A percentile compares a stretch with the other conserved stretches of the same genome.
Conservation (phyloP, 2,888 invertebrate genomes). For the Tiphia femorata region DNA sequence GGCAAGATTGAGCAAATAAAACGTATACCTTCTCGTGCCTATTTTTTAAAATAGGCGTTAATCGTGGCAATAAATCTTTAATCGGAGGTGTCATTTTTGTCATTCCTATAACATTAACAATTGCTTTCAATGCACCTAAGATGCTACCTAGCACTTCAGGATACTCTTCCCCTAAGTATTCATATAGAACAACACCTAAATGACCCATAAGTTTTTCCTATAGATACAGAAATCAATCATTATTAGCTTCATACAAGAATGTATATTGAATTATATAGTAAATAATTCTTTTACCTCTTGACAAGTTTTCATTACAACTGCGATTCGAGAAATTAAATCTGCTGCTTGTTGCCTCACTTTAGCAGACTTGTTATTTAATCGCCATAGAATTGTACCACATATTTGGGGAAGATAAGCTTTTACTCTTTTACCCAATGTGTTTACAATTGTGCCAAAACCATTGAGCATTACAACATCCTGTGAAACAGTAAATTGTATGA, state of each 20-base stretch:
- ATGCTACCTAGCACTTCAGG: conserved; percentile 99
- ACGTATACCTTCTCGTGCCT: conserved; percentile 76
- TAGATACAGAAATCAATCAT: conserved; percentile 33
- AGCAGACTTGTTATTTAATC: conserved; percentile 99
- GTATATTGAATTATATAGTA: conserved; percentile 2
- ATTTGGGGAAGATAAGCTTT: conserved; percentile 99
- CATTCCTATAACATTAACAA: conserved; percentile 99
- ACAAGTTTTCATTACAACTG: conserved; percentile 99
- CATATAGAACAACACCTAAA: conserved; percentile 98
- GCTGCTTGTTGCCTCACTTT: conserved; percentile 99
- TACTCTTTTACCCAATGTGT: conserved; percentile 95
- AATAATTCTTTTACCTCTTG: conserved; percentile 79
- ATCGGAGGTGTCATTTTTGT: conserved; percentile 99
- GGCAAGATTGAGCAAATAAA: not conserved
- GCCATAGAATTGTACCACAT: conserved; percentile 99
- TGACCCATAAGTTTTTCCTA: conserved; percentile 99
- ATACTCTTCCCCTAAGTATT: conserved; percentile 99
- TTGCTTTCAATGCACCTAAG: conserved; percentile 97
- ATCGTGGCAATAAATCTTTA: conserved; percentile 94
- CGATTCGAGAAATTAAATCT: conserved; percentile 97
- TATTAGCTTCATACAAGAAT: conserved; percentile 3
- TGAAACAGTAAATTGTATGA: conserved; percentile 6
- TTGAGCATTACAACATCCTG: conserved; percentile 99
- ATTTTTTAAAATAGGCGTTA: conserved; percentile 99
- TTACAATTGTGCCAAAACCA: conserved; percentile 99